Base-by-base conservation (phyloP, 1,140 invertebrate genomes). In the Trichonephila clavata region DNA sequence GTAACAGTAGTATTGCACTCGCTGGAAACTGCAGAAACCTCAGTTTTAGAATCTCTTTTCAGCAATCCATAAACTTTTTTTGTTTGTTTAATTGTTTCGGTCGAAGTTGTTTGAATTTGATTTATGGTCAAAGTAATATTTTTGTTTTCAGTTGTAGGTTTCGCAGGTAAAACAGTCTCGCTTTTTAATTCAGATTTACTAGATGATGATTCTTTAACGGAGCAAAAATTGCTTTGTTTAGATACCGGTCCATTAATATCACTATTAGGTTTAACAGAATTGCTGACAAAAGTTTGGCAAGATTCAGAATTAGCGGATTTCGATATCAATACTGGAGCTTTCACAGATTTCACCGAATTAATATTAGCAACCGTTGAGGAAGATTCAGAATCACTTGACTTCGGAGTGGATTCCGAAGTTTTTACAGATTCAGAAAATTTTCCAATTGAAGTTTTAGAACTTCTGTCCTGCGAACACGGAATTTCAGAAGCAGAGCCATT, bases 31-130 rank as follows among this genome's bases (percentile, higher is more conserved):
- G 20, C 8, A 57, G 68, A 50, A 50, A 24, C 43, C 43, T 83
- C 77, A 18, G 32, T 43, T 84, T 92, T 92, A 2, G 81, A 71
- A 24, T 93, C 92, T 16, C 92, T 83, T 81, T 93, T 93, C 24
- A 87, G 81, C 10, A 93, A 81, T 16, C 92, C 92, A 60, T 80
- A 93, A 3, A 93, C 92, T 80, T 87, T 93, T 63, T 93, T 93
- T 7, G 92, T 43, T 63, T 92, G 90, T 13, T 93, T 93, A 24
- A 63, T 20, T 8, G 21, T 39, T 32, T 87, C 86, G 16, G 59
- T 32, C 7, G 86, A 63, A 16, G 50, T 50, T 50, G 50, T 50
- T 50, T 50, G 50, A 10, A 50, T 50, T 50, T 50, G 50, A 50
- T 50, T 50, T 50, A 50, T 50, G 18, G 59, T 21, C 7, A 60